Evolutionary conservation across 2,797 vertebrate species (phyloP).

Genomic region (Synanceia verrucosa): DNA sequence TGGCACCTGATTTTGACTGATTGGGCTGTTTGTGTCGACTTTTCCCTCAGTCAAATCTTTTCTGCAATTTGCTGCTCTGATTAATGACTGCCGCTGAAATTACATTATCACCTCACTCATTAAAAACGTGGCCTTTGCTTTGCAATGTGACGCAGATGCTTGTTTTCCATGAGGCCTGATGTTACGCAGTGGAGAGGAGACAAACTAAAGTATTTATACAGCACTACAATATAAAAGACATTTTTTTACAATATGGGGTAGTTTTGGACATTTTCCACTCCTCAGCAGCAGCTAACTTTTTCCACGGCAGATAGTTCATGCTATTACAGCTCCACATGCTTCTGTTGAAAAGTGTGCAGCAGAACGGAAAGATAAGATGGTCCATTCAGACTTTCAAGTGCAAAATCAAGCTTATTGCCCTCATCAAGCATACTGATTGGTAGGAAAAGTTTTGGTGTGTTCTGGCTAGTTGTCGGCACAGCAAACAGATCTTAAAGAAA

Average conservation of each 20-base stretch:
- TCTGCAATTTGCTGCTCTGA: background rate
- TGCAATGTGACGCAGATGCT: background rate
- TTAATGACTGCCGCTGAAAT: background rate
- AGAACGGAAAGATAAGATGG: background rate
- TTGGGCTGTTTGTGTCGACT: background rate
- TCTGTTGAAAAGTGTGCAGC: background rate
- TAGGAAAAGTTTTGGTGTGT: background rate
- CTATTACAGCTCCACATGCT: background rate
- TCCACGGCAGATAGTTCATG: conserved; percentile 3
- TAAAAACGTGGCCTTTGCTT: background rate
- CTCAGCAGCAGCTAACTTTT: background rate
- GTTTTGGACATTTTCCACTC: too few species aligned
- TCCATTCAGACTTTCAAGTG: background rate
- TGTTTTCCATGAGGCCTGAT: background rate
- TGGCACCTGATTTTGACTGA: background rate
- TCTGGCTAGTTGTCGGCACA: background rate
- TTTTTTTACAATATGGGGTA: too few species aligned
- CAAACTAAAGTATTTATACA: background rate
- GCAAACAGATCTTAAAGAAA: background rate
- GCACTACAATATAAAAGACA: too few species aligned
- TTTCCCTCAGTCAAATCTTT: background rate
- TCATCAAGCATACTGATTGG: background rate
- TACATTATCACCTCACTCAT: background rate
- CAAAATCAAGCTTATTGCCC: background rate
- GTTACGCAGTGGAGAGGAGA: background rate